Base-by-base conservation (phyloP, 2,888 invertebrate species). In the Euplagia quadripunctaria region DNA sequence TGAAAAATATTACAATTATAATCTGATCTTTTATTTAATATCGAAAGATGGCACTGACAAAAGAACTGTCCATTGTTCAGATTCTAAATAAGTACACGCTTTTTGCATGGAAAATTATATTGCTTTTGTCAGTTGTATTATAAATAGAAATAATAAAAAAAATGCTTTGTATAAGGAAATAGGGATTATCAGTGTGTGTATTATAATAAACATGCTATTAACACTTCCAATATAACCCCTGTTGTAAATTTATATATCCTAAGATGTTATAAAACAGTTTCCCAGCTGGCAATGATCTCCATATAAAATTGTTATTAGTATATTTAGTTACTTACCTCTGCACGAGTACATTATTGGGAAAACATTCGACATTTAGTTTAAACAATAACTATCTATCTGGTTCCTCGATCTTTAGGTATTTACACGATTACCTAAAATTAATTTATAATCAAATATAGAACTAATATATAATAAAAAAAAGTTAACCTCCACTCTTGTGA, bases 361-460 rank as follows among this genome's bases (percentile, higher is more conserved):
- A 86, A 84, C 85, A 90, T 86, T 87, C 82, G 83, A 86, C 87
- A 87, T 87, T 88, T 88, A 90, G 77, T 87, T 86, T 86, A 88
- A 90, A 89, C 85, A 84, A 88, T 88, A 89, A 89, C 77, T 77
- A 82, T 82, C 78, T 82, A 79, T 84, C 79, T 85, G 90, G 90
- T 89, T 90, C 89, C 89, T 90, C 89, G 88, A 88, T 91, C 84
- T 89, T 90, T 91, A 93, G 92, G 92, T 94, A 92, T 92, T 89
- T 92, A 92, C 90, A 92, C 78, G 85, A 87, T 91, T 89, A 92
- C 90, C 93, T 91, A 92, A 91, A 88, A 88, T 83, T 87, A 87
- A 85, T 83, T 78, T 64, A 79, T 70, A 80, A 78, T 81, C 76
- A 77, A 80, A 74, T 77, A 78, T 73, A 82, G 72, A 78, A 76